These are phyloP conservation scores for Periplaneta americana DNA, from an alignment of 1,140 invertebrate species.

Conservation along the genomic window DNA sequence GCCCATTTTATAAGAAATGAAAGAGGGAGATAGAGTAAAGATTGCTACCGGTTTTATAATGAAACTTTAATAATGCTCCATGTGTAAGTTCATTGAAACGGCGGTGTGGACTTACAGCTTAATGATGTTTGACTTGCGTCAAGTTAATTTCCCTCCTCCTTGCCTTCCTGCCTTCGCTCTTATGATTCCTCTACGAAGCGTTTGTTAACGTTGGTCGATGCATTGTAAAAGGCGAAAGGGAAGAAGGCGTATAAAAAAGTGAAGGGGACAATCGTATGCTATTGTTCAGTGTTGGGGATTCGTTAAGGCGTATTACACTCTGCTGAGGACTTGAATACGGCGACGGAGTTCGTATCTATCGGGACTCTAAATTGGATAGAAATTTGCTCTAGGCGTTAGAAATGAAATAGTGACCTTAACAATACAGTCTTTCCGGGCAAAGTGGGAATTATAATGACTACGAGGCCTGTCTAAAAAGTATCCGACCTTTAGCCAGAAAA, in stretches of 20 bases:
- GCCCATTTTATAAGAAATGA: not conserved
- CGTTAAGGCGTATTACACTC: no score
- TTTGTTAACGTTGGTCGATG: not conserved
- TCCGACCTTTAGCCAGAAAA: no score
- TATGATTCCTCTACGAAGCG: not conserved
- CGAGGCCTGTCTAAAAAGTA: no score
- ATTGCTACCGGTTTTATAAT: not conserved
- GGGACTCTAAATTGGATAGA: no score
- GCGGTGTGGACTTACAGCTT: not conserved
- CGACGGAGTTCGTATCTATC: no score
- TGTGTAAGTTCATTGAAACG: not conserved
- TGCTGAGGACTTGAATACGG: no score
- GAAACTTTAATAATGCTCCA: not conserved
- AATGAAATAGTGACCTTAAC: no score
- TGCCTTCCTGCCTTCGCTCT: not conserved
- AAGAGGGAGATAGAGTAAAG: not conserved
- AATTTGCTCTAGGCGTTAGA: no score
- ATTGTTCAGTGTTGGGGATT: not conserved
- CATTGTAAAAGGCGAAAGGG: not conserved
- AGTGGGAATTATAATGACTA: no score
- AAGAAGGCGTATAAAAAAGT: no score
- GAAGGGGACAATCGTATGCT: not conserved
- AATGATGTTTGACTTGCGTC: not conserved
- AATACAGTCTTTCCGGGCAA: no score
- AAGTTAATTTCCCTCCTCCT: not conserved